Evolutionary conservation across 64 coral and sea anemone genomes (phyloP), one percentile per base, ranked within the genome.

Genomic region (Montipora capricornis): DNA sequence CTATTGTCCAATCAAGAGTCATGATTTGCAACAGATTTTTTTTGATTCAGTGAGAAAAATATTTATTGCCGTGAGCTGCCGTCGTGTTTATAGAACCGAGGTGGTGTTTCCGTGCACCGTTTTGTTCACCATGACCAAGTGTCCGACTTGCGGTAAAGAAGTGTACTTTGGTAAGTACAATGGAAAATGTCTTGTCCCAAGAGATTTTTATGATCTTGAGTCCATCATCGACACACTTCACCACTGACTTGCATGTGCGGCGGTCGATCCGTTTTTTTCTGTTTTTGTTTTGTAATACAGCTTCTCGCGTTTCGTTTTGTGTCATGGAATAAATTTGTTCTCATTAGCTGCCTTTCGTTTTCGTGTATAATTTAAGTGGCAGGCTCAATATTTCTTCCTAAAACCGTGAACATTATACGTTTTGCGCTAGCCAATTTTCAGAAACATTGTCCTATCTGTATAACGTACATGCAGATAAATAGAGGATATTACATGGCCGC

Each of bases 101-200:
- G 22, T 76, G 74, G 7, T 44, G 24, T 46, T 11, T 45, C 29
- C 8, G 44, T 76, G 13, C 8, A 45, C 59, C 49, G 17, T 57
- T 20, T 45, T 3, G 1, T 8, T 48, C 45, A 79, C 69, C 2
- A 93, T 93, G 91, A 17, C 91, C 19, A 87, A 87, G 82, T 93
- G 91, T 47, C 91, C 91, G 66, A 93, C 84, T 58, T 93, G 91
- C 44, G 61, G 11, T 22, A 93, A 93, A 66, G 91, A 93, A 58
- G 91, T 93, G 11, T 93, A 87, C 55, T 93, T 93, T 80, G 91
- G 91, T 93, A 87, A 93, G 91, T 84, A 45, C 29, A 74, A 74
- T 70, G 1, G 13, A 0, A 64, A 3, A 4, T 12, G 3, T 3
- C 4, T 64, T 15, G 61, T 0, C 61, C 61, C 61, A 64, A 15